These are phyloP conservation scores for Fulica atra DNA, from an alignment of 2,113 vertebrate genomes.

Conservation along the genomic window DNA sequence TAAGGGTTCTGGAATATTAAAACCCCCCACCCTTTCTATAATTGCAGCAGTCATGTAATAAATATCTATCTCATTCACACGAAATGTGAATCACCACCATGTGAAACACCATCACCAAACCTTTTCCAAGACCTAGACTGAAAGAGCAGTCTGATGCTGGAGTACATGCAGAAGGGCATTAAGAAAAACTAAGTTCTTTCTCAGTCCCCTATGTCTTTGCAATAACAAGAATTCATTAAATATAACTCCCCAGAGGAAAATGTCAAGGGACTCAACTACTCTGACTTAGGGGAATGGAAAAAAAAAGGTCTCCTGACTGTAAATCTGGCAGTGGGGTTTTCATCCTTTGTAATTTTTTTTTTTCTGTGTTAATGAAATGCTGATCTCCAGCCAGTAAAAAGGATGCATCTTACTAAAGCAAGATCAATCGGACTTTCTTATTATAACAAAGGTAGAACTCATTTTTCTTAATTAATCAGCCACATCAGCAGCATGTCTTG, in stretches of 20 bases:
- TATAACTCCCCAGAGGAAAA: background rate
- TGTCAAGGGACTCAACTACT: background rate
- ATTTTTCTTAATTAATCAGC: slow-evolving; percentile 42
- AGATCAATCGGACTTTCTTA: slow-evolving; percentile 6
- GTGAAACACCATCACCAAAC: background rate
- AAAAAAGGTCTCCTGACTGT: background rate
- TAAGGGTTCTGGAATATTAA: background rate
- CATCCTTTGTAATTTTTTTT: background rate
- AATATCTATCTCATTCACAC: background rate
- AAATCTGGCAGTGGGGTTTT: background rate
- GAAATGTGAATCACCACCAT: background rate
- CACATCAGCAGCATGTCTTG: background rate
- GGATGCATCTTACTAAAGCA: background rate
- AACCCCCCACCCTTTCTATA: background rate
- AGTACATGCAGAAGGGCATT: background rate
- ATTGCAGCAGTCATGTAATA: background rate
- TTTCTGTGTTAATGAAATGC: background rate
- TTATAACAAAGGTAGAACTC: background rate
- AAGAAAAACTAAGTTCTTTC: background rate
- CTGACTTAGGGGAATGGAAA: background rate
- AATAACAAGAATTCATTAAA: background rate
- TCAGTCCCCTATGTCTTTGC: background rate
- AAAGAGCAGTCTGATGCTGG: background rate
- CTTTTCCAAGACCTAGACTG: background rate
- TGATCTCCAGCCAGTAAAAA: background rate